Conservation (phyloP, 2,888 invertebrate species). For the Ptilodon capucinus region DNA sequence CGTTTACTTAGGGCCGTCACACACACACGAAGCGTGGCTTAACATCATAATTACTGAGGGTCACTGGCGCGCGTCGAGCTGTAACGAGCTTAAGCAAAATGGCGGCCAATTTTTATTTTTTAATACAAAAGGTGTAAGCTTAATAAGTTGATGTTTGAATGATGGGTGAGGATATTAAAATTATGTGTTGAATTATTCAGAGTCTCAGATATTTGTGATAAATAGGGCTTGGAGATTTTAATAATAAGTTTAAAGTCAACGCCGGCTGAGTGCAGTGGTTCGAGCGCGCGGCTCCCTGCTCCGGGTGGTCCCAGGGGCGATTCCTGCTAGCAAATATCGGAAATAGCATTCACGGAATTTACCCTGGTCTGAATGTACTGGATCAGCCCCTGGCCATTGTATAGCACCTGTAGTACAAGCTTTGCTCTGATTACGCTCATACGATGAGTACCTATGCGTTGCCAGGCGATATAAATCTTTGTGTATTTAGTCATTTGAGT, state of each 20-base stretch:
- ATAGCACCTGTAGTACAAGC: too few species aligned
- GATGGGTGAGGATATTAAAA: slow-evolving; percentile 46
- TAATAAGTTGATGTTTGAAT: slow-evolving; percentile 55
- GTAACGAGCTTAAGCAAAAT: slow-evolving; percentile 81
- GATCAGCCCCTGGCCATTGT: too few species aligned
- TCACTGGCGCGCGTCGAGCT: slow-evolving; percentile 79
- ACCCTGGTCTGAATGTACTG: too few species aligned
- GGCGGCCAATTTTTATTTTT: slow-evolving; percentile 72
- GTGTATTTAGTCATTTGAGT: too few species aligned
- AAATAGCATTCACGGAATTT: too few species aligned
- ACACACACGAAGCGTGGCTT: slow-evolving; percentile 39
- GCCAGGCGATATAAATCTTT: too few species aligned
- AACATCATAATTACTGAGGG: slow-evolving; percentile 77
- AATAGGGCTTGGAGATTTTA: neutral
- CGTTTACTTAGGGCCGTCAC: slow-evolving; percentile 46
- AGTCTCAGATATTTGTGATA: neutral
- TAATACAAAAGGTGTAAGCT: slow-evolving; percentile 60
- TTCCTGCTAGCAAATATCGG: too few species aligned
- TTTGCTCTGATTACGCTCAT: too few species aligned
- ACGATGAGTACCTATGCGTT: too few species aligned
- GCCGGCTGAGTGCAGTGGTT: too few species aligned
- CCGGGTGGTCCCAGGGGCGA: too few species aligned
- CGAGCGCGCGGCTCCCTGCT: too few species aligned
- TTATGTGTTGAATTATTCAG: slow-evolving; percentile 32
- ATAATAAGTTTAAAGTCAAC: neutral